Conservation (phyloP, 2,113 vertebrate species). For the Bufo gargarizans region DNA sequence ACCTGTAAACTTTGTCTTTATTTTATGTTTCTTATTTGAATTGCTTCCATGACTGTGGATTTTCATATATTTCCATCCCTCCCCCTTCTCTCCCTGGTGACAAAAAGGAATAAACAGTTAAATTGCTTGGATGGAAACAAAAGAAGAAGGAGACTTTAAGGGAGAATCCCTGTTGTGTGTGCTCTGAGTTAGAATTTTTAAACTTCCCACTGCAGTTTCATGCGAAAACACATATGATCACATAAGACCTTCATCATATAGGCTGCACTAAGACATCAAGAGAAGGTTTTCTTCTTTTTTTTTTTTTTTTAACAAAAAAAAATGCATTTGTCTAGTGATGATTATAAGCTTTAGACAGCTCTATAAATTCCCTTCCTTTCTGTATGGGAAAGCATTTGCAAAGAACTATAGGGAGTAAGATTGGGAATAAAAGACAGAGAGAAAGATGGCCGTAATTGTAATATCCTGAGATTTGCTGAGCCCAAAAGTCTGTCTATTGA, state of each 20-base stretch:
- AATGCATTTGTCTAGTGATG: constrained; percentile 66
- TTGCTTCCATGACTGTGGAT: neutral
- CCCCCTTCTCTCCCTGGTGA: constrained; percentile 1
- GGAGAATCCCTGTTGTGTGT: constrained; percentile 51
- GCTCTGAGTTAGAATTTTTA: constrained; percentile 46
- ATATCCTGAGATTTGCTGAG: constrained; percentile 79
- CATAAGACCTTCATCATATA: constrained; percentile 53
- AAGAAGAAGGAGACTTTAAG: constrained; percentile 29
- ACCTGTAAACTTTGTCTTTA: neutral
- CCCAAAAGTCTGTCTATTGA: constrained; percentile 80
- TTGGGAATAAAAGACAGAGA: constrained; percentile 79
- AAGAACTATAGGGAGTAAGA: constrained; percentile 78
- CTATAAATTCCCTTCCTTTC: constrained; percentile 72
- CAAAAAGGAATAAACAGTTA: constrained; percentile 52
- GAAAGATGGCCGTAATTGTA: constrained; percentile 86
- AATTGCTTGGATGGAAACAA: constrained; percentile 43
- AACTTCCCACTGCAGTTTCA: constrained; percentile 49
- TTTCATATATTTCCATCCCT: neutral
- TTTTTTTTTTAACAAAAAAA: neutral
- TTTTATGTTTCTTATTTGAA: neutral
- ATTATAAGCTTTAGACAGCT: constrained; percentile 68
- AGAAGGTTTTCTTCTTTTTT: constrained; percentile 24
- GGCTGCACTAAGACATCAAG: constrained; percentile 36
- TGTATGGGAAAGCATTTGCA: constrained; percentile 71
- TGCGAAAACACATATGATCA: constrained; percentile 41